These are phyloP conservation scores for Geotrupes spiniger DNA, from an alignment of 2,888 invertebrate genomes.

Conservation along the genomic window DNA sequence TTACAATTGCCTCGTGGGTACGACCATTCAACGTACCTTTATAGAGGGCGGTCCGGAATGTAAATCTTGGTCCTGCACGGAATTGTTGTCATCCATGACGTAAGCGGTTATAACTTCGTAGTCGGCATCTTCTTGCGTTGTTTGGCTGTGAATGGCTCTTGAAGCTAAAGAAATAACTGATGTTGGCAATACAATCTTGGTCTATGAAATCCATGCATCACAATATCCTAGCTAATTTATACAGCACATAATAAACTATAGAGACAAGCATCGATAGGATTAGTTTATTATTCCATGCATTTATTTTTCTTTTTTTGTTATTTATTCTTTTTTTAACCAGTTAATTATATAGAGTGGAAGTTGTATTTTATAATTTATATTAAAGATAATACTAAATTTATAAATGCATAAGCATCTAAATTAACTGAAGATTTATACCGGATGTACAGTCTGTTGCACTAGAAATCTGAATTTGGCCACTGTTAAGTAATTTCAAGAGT, in stretches of 20 bases:
- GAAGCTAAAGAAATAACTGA: slow-evolving; percentile 40
- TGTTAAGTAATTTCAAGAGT: no score
- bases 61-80: slow-evolving; percentile 73
- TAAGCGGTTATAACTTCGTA: slow-evolving; percentile 73
- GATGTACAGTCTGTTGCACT: no score
- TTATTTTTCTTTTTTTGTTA: no score
- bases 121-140: slow-evolving; percentile 69
- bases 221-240: background rate
- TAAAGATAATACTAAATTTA: no score
- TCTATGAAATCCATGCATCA: slow-evolving; percentile 1
- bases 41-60: slow-evolving; percentile 76
- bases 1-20: slow-evolving; percentile 3
- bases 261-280: slow-evolving; percentile 1
- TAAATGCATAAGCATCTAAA: no score
- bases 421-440: no score
- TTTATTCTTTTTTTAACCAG: no score
- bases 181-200: slow-evolving; percentile 2
- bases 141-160: slow-evolving; percentile 49
- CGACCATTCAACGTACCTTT: slow-evolving; percentile 61
- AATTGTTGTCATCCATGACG: slow-evolving; percentile 86
- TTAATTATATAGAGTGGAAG: no score
- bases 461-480: no score
- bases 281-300: no score
- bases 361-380: no score
- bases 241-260: background rate